Conservation (phyloP, 2,888 invertebrate species). For the Hirtodrosophila trivittata region DNA sequence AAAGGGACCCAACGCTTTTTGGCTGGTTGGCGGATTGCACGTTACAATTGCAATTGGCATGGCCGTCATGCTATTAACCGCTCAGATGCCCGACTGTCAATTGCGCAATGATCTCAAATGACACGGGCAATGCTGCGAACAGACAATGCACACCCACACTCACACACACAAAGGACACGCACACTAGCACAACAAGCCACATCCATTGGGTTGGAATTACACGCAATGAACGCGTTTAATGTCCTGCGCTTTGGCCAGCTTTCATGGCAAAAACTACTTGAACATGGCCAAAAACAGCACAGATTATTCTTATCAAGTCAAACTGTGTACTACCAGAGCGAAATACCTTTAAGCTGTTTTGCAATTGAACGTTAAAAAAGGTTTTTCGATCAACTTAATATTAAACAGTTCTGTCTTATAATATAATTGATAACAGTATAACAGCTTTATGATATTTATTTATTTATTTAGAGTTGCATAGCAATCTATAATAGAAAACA, state of each 20-base stretch:
- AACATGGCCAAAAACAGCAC: conserved; percentile 29
- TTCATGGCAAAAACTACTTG: conserved; percentile 37
- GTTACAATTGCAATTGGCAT: conserved; percentile 37
- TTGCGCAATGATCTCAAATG: conserved; percentile 68
- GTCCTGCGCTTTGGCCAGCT: conserved; percentile 35
- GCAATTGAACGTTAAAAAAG: too few relatives aligned
- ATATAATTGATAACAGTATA: too few relatives aligned
- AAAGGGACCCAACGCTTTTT: neutral
- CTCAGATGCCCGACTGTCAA: conserved; percentile 66
- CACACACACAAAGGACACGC: conserved; percentile 3
- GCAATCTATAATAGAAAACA: too few relatives aligned
- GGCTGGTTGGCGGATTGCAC: conserved; percentile 5
- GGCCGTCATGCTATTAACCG: conserved; percentile 51
- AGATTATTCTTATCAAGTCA: conserved; percentile 16
- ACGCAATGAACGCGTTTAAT: conserved; percentile 65
- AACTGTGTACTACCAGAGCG: too few relatives aligned
- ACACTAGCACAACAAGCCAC: too few relatives aligned
- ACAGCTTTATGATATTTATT: too few relatives aligned
- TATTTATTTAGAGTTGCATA: too few relatives aligned
- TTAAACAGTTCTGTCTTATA: too few relatives aligned
- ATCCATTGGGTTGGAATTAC: conserved; percentile 58
- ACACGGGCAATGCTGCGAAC: conserved; percentile 39
- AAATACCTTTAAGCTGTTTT: neutral
- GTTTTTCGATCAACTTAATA: too few relatives aligned
- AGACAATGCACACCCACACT: neutral